A percentile compares a stretch with the other conserved stretches of the same genome.
These are phyloP conservation scores for Mercenaria mercenaria DNA, from an alignment of 1,140 invertebrate species.

Conservation along the genomic window DNA sequence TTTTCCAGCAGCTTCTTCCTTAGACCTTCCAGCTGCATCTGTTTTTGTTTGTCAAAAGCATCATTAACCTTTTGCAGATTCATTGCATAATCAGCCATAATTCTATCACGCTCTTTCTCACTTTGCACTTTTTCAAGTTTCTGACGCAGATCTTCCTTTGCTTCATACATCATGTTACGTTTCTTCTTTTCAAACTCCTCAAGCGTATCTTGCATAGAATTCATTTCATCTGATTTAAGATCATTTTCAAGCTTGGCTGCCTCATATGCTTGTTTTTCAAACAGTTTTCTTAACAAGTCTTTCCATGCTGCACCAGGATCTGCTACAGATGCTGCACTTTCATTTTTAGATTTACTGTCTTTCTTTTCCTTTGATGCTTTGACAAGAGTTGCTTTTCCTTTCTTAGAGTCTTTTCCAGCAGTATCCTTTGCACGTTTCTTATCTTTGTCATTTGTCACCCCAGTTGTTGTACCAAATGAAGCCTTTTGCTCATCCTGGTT, in stretches of 20 bases:
- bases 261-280: slow-evolving; percentile 84
- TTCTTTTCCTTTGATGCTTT: slow-evolving; percentile 37
- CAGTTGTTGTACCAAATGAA: neutral
- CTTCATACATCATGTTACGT: slow-evolving; percentile 70
- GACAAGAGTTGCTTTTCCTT: slow-evolving; percentile 51
- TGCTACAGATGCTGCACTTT: slow-evolving; percentile 14
- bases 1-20: slow-evolving; percentile 79
- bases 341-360: slow-evolving; percentile 16
- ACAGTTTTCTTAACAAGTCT: slow-evolving; percentile 76
- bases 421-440: neutral
- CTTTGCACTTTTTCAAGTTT: slow-evolving; percentile 76
- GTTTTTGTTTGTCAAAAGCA: slow-evolving; percentile 83
- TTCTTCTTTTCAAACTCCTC: slow-evolving; percentile 81
- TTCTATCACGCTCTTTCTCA: slow-evolving; percentile 79
- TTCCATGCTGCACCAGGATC: slow-evolving; percentile 57
- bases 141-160: slow-evolving; percentile 74
- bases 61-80: slow-evolving; percentile 81
- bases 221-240: slow-evolving; percentile 79
- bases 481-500: slow-evolving; percentile 30
- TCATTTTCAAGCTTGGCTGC: slow-evolving; percentile 83
- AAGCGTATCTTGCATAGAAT: slow-evolving; percentile 77
- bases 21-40: slow-evolving; percentile 77
- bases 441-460: slow-evolving; percentile 32
- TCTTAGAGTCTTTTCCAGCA: slow-evolving; percentile 49
- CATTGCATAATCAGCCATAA: slow-evolving; percentile 81